Base-by-base conservation (phyloP, 1,140 invertebrate species). In the Drosophila fuyamai region DNA sequence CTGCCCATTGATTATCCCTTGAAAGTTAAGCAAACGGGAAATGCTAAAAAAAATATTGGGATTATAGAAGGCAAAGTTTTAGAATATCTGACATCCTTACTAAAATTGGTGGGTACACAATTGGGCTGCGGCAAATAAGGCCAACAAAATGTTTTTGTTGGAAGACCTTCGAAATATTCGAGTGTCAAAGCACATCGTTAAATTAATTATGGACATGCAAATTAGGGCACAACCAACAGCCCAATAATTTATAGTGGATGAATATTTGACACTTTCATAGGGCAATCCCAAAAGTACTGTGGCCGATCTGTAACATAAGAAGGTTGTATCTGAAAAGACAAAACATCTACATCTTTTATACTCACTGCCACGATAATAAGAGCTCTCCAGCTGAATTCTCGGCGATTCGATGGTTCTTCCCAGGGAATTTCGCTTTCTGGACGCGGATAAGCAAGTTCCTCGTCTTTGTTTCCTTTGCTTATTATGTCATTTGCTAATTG, bases 281-380 rank as follows among this genome's bases (percentile, higher is more conserved):
- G 2, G 41, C 14, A 27, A 9, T 12, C 23, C 14, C 14, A 0
- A 44, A 16, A 10, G 18, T 7, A 2, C 12, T 8, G 9, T 14
- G 2, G 13, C 29, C 23, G n/a, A 54, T 59, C 57, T 54, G 13
- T 10, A 59, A 14, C 4, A 10, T 6, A 18, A 16, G 2, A 10
- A 8, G 16, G 8, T 10, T 32, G 2, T 8, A n/a, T 7, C 16
- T 2, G 4, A n/a, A 13, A 5, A 50, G 0, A 16, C n/a, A 35
- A 0, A 27, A 7, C n/a, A 32, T 32, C 29, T 7, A 7, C 1
- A n/a, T 1, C 10, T 23, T 12, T 4, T n/a, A 0, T 14, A 59
- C 57, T 35, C 1, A 59, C 57, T 54, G 57, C 47, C 57, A 59
- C 5, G 57, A 59, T 7, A 29, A 55, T 6, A 51, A n/a, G 0